Percentiles rank a stretch among this genome's conserved stretches.
Evolutionary conservation across 2,888 invertebrate species (phyloP).

Genomic region (Cephus runcator): DNA sequence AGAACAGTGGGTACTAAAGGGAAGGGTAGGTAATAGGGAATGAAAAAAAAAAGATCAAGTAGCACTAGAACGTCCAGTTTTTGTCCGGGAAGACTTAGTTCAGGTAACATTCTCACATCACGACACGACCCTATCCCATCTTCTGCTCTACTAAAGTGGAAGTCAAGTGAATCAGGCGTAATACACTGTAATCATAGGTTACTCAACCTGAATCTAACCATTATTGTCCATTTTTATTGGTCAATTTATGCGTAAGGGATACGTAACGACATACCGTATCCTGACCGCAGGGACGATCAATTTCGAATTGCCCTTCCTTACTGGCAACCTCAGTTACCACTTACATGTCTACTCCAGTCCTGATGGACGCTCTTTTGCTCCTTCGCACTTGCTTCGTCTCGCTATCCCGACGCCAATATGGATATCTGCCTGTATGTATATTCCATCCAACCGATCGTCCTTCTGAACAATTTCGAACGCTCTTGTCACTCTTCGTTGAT

Average conservation of each 20-base stretch:
- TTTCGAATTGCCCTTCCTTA: not conserved
- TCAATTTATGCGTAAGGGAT: not conserved
- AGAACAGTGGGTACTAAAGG: not conserved
- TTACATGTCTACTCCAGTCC: not conserved
- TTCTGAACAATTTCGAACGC: not conserved
- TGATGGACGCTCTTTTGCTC: not conserved
- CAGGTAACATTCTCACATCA: constrained; percentile 32
- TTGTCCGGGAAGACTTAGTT: constrained; percentile 37
- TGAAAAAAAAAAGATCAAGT: constrained; percentile 15
- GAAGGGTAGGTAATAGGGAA: constrained; percentile 17
- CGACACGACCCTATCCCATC: constrained; percentile 10
- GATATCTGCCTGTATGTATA: not conserved
- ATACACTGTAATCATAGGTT: constrained; percentile 21
- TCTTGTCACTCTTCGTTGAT: not conserved
- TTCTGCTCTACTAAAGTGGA: constrained; percentile 9
- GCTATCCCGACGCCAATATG: not conserved
- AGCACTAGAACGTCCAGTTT: constrained; percentile 45
- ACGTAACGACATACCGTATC: not conserved
- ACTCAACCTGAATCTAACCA: constrained; percentile 22
- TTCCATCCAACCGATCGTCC: not conserved
- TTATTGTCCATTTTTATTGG: constrained; percentile 8
- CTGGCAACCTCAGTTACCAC: not conserved
- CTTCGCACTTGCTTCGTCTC: not conserved
- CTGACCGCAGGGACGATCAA: not conserved
- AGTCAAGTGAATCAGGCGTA: constrained; percentile 14